Evolutionary conservation across 2,888 invertebrate genomes (phyloP), one percentile per base, ranked within the genome.

Genomic region (Chrysotoxum bicinctum): DNA sequence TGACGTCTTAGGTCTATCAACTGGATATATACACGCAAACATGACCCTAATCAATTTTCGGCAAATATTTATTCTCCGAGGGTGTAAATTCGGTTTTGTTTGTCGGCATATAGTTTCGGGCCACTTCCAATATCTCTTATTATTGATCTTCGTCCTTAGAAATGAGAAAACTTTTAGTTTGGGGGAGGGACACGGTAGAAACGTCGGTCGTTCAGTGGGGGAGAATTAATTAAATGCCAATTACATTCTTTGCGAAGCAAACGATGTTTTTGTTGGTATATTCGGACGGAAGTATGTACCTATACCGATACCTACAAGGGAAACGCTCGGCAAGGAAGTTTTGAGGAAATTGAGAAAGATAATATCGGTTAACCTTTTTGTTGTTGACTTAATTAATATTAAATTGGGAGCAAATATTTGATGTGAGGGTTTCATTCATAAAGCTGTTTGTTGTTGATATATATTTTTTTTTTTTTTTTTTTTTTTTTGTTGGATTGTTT

Each of bases 21-120:
- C 23, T 30, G 10, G n/a, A 14, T 14, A 8, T 50, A 3, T n/a
- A 64, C 14, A 45, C 43, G 35, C 68, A 84, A 84, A 84, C 84
- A 84, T 80, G 66, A 75, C 75, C 75, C 84, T 80, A 80, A 84
- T 84, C 84, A 84, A 80, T 72, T 84, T 79, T 76, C 32, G 66
- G 62, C 68, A 84, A 84, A 84, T 80, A 84, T 84, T 84, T 84
- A 62, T 68, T 54, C 72, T 68, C 45, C 30, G 70, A 68, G 80
- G 84, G 84, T 80, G 75, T 72, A 75, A 84, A 80, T 78, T 79
- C 43, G 64, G 56, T 68, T 78, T 74, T 83, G 69, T 64, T 78
- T 68, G 48, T 64, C 45, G 48, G 30, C 45, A 72, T 70, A 83
- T 70, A 83, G 74, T 79, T 83, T 69, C 69, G 56, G 74, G 74